Conservation (phyloP, 1,140 invertebrate genomes). For the Zaprionus inermis region DNA sequence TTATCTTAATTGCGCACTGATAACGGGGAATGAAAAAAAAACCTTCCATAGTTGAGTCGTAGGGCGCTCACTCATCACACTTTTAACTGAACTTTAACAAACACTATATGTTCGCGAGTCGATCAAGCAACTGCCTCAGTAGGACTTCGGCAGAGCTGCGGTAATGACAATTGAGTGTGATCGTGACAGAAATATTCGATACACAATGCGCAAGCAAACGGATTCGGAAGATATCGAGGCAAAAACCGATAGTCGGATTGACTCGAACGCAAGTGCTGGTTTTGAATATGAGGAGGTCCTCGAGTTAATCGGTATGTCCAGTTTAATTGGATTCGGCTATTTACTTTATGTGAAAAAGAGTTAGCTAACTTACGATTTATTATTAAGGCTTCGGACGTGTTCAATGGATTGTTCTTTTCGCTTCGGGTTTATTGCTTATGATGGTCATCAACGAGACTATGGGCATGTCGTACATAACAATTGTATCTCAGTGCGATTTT, state of each 20-base stretch:
- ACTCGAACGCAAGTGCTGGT: conserved; percentile 23
- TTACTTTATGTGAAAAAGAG: background rate
- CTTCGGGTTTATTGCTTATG: conserved; percentile 73
- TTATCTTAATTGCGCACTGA: conserved; percentile 71
- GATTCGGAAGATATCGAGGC: conserved; percentile 42
- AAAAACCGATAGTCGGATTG: background rate
- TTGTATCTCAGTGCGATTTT: conserved; percentile 84
- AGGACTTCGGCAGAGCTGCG: conserved; percentile 47
- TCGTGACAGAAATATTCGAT: conserved; percentile 12
- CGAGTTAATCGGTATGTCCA: conserved; percentile 56
- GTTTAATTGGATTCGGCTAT: background rate
- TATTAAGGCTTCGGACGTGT: conserved; percentile 65
- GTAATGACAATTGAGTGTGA: conserved; percentile 35
- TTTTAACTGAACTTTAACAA: conserved; percentile 34
- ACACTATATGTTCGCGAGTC: conserved; percentile 41
- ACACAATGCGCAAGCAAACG: conserved; percentile 30
- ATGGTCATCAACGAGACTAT: conserved; percentile 82
- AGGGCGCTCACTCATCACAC: conserved; percentile 32
- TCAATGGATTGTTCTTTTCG: conserved; percentile 68
- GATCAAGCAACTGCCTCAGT: conserved; percentile 42
- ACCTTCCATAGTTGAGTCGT: conserved; percentile 21
- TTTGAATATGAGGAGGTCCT: conserved; percentile 70
- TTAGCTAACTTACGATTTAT: background rate
- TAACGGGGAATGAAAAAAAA: conserved; percentile 48
- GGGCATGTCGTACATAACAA: conserved; percentile 79